Percentiles rank a stretch among this genome's conserved stretches.
phyloP scores from a whole-genome alignment of 2,888 invertebrate genomes.

The Scaptomyza reducta region DNA sequence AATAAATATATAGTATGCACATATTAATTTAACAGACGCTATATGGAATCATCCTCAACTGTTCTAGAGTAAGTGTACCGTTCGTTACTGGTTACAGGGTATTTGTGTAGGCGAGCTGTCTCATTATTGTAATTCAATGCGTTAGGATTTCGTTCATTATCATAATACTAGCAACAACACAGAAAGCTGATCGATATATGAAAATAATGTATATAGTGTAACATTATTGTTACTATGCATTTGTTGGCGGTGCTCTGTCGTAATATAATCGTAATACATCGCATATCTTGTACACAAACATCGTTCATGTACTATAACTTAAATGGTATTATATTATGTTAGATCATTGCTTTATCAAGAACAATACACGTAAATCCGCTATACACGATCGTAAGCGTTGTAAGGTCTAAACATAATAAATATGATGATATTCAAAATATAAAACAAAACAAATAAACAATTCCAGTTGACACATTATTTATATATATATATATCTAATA shows the following conservation, averaged over 20 bases:
- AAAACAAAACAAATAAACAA: not conserved
- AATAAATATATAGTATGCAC: not conserved
- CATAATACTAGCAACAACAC: slow-evolving; percentile 30
- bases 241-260: slow-evolving; percentile 7
- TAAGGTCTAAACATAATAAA: slow-evolving; percentile 2
- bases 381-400: not conserved
- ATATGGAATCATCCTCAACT: not conserved
- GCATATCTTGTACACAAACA: not conserved
- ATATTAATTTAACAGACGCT: slow-evolving; percentile 1
- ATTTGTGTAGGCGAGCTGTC: not conserved
- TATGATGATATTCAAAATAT: not conserved
- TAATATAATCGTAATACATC: not conserved
- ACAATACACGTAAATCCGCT: slow-evolving; percentile 11
- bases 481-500: not conserved
- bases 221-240: slow-evolving; percentile 1
- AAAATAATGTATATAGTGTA: not conserved
- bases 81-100: not conserved
- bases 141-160: too few species aligned
- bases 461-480: slow-evolving; percentile 1
- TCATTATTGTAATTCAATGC: not conserved
- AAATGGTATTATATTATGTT: slow-evolving; percentile 19
- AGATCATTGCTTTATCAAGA: slow-evolving; percentile 19
- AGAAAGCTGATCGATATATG: slow-evolving; percentile 23
- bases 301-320: not conserved
- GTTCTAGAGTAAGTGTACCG: not conserved